Conservation (phyloP, 1,140 invertebrate genomes). For the Tetragnatha versicolor region DNA sequence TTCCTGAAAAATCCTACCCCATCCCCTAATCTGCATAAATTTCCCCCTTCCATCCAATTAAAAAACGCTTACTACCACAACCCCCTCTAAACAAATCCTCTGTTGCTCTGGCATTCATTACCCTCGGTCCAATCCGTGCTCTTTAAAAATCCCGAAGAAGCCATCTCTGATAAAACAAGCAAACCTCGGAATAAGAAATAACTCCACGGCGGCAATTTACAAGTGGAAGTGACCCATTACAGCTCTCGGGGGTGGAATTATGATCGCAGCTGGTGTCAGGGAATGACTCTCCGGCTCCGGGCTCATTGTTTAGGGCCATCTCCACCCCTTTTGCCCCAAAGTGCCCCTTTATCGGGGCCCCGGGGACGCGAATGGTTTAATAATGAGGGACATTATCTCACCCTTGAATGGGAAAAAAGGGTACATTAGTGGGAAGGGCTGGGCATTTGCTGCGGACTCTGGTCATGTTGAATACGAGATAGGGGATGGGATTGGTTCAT, state of each 20-base stretch:
- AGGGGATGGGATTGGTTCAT: no score
- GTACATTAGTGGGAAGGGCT: background rate
- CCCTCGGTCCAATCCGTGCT: no score
- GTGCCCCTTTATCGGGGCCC: background rate
- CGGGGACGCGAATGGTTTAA: constrained; percentile 20
- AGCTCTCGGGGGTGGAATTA: constrained; percentile 9
- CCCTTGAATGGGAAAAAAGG: background rate
- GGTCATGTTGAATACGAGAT: no score
- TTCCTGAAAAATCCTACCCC: no score
- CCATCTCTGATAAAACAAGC: no score
- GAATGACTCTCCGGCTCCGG: background rate
- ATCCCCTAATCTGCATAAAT: no score
- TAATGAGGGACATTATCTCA: constrained; percentile 17
- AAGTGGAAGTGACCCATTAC: constrained; percentile 24
- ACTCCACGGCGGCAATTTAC: constrained; percentile 2
- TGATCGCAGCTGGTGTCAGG: constrained; percentile 22
- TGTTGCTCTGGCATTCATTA: no score
- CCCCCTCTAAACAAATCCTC: no score
- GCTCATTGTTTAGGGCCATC: background rate
- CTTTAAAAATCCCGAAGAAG: no score
- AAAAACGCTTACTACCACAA: no score
- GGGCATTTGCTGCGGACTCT: constrained; percentile 9
- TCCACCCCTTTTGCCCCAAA: background rate
- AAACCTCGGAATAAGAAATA: background rate
- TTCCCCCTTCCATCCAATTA: no score